A percentile compares a stretch with the other conserved stretches of the same genome.
Evolutionary conservation across 23 tunicate species (phyloP).

Genomic region (Trididemnum nubilum): DNA sequence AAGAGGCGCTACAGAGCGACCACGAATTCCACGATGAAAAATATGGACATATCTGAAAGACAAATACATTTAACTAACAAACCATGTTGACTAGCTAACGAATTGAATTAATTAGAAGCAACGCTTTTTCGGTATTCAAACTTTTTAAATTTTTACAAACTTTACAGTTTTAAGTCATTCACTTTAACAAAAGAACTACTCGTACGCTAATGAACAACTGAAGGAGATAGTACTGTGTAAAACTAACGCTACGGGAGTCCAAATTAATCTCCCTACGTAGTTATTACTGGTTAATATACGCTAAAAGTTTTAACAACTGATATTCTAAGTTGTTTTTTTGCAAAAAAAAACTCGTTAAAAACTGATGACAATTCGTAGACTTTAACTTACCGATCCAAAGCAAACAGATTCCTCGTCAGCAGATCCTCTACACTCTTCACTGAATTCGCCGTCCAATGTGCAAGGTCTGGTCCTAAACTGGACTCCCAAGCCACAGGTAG

Average conservation of each 20-base stretch:
- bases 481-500: constrained; percentile 56
- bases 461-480: constrained; percentile 53
- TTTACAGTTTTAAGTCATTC: too few relatives aligned
- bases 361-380: too few relatives aligned
- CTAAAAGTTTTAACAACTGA: too few relatives aligned
- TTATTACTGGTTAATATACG: too few relatives aligned
- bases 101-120: too few relatives aligned
- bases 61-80: not conserved
- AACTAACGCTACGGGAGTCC: too few relatives aligned
- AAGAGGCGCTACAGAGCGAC: constrained; percentile 30
- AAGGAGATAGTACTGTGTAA: too few relatives aligned
- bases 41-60: constrained; percentile 6
- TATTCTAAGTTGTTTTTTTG: too few relatives aligned
- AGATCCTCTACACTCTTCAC: constrained; percentile 40
- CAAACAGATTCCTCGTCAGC: constrained; percentile 47
- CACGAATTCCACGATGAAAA: constrained; percentile 43
- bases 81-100: not conserved
- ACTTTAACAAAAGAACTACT: too few relatives aligned
- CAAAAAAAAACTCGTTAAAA: too few relatives aligned
- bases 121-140: not conserved
- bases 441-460: constrained; percentile 24
- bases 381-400: constrained; percentile 64
- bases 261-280: too few relatives aligned
- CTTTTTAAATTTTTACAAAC: not conserved
- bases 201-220: too few relatives aligned